Conservation (phyloP, 2,888 invertebrate species). For the Emmelina monodactyla region DNA sequence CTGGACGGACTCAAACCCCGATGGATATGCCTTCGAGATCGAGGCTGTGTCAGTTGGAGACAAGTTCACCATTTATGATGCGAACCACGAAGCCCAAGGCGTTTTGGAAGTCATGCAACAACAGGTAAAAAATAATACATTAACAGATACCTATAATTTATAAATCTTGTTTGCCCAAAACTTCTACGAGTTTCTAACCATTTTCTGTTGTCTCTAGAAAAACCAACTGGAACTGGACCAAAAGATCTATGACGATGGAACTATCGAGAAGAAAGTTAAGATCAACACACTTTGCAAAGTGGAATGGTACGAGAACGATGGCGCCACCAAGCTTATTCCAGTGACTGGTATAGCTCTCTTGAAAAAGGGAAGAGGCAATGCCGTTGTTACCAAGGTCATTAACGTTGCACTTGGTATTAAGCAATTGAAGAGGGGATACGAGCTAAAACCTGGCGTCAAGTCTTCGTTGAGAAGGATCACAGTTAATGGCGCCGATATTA, state of each 20-base stretch:
- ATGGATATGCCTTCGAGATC: constrained; percentile 77
- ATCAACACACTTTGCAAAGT: constrained; percentile 71
- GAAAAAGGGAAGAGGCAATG: constrained; percentile 57
- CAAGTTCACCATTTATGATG: constrained; percentile 75
- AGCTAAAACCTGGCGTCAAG: constrained; percentile 70
- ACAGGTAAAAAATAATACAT: constrained; percentile 50
- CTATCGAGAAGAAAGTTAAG: constrained; percentile 69
- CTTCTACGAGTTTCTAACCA: not conserved
- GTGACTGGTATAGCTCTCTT: constrained; percentile 67
- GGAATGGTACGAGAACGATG: constrained; percentile 72
- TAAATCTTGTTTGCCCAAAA: not conserved
- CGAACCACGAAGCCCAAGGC: constrained; percentile 72
- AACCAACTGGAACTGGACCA: constrained; percentile 57
- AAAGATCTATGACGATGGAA: constrained; percentile 42
- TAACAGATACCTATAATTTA: not conserved
- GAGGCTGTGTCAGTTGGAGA: constrained; percentile 73
- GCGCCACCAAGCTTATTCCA: constrained; percentile 66
- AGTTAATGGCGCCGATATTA: constrained; percentile 68
- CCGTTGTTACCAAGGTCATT: constrained; percentile 60
- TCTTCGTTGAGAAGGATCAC: constrained; percentile 69
- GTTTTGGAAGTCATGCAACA: constrained; percentile 71
- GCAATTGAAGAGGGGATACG: constrained; percentile 64
- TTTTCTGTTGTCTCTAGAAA: constrained; percentile 34
- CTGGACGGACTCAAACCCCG: constrained; percentile 79
- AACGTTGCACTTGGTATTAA: constrained; percentile 67